Percentiles rank a stretch among this genome's conserved stretches.
These are phyloP conservation scores for Cardiocondyla obscurior DNA, from an alignment of 1,140 invertebrate species.

Conservation along the genomic window DNA sequence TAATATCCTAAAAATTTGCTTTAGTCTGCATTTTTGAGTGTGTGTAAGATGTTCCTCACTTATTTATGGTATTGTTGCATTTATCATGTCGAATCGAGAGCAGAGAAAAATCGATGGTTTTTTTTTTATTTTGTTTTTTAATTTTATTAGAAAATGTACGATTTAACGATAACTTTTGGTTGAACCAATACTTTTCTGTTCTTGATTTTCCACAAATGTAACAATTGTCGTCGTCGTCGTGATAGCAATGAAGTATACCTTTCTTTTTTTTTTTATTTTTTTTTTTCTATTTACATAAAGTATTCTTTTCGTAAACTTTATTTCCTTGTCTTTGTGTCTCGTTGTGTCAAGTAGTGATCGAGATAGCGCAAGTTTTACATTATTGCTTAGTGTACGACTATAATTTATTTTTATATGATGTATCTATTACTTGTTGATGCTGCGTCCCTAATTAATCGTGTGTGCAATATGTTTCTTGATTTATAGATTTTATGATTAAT, in stretches of 20 bases:
- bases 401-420: slow-evolving; percentile 37
- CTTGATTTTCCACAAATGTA: not conserved
- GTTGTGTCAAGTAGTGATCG: not conserved
- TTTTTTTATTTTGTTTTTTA: no score
- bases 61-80: slow-evolving; percentile 12
- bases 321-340: not conserved
- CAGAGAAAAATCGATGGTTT: not conserved
- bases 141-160: not conserved
- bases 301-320: slow-evolving; percentile 31
- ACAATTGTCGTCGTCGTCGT: not conserved
- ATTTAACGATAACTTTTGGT: not conserved
- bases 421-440: not conserved
- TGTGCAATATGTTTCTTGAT: not conserved
- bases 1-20: slow-evolving; percentile 70
- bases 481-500: not conserved
- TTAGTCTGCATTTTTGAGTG: slow-evolving; percentile 9
- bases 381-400: not conserved
- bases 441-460: not conserved
- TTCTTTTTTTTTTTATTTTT: slow-evolving; percentile 49
- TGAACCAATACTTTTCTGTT: not conserved
- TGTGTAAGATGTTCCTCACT: slow-evolving; percentile 63
- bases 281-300: slow-evolving; percentile 40
- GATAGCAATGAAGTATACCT: not conserved
- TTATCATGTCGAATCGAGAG: not conserved
- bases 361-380: not conserved